Conservation (phyloP, 2,797 vertebrate species). For the Craterocephalus amniculus region DNA sequence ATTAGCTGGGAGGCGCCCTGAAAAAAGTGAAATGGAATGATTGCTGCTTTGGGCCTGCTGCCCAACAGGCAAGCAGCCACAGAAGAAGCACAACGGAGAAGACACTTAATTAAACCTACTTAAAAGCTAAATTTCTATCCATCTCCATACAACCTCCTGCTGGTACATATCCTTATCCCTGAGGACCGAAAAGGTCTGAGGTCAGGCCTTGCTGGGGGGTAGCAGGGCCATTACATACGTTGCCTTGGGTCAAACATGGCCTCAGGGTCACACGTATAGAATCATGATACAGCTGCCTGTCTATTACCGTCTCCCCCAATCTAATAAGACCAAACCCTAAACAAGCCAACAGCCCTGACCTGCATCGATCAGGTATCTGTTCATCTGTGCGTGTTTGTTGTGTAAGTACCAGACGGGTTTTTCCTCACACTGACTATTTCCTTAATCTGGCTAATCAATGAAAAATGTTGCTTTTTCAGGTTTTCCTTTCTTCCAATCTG, state of each 20-base stretch:
- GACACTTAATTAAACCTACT: conserved; percentile 64
- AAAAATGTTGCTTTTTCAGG: conserved; percentile 47
- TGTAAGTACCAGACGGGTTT: conserved; percentile 39
- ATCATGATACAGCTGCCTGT: conserved; percentile 76
- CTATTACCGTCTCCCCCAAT: conserved; percentile 71
- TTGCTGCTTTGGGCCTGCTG: conserved; percentile 62
- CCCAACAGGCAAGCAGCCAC: conserved; percentile 56
- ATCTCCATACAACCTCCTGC: conserved; percentile 20
- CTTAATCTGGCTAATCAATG: conserved; percentile 55
- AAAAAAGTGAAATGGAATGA: conserved; percentile 59
- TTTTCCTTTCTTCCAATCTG: conserved; percentile 22
- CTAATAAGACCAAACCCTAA: conserved; percentile 63
- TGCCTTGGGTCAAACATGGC: conserved; percentile 59
- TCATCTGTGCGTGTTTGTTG: conserved; percentile 25
- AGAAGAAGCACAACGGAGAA: conserved; percentile 47
- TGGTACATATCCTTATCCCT: conserved; percentile 41
- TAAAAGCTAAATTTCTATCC: conserved; percentile 43
- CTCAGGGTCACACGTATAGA: conserved; percentile 56
- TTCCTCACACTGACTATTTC: conserved; percentile 40
- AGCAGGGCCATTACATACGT: conserved; percentile 40
- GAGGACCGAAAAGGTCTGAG: conserved; percentile 48
- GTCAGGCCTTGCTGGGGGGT: conserved; percentile 20
- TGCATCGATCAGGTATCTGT: conserved; percentile 56
- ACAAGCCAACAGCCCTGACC: conserved; percentile 56
- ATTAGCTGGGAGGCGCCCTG: conserved; percentile 59